Conservation (phyloP, 1,140 invertebrate genomes). For the Leptinotarsa undecemlineata region DNA sequence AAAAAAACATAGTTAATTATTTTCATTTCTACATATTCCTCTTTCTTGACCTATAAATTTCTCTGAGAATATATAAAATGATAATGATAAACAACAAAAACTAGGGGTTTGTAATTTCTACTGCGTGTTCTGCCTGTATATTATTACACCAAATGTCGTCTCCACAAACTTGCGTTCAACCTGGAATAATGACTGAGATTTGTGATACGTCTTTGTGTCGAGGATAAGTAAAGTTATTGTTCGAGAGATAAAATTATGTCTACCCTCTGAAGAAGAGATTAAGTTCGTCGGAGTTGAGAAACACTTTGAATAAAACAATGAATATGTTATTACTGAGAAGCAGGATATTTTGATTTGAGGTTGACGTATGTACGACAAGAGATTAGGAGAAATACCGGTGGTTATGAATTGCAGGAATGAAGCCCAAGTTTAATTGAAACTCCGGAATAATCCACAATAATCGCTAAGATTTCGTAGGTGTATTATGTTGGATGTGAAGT, state of each 20-base stretch:
- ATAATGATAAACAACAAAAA: too few relatives aligned
- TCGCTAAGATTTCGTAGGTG: slow-evolving; percentile 2
- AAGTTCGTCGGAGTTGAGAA: slow-evolving; percentile 22
- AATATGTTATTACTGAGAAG: slow-evolving; percentile 22
- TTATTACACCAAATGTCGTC: not conserved
- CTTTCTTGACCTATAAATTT: not conserved
- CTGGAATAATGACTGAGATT: slow-evolving; percentile 45
- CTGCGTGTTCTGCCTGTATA: slow-evolving; percentile 27
- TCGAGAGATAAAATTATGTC: slow-evolving; percentile 29
- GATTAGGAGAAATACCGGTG: slow-evolving; percentile 12
- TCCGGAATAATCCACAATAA: not conserved
- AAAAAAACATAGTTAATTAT: too few relatives aligned
- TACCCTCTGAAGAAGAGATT: slow-evolving; percentile 29
- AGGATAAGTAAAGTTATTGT: slow-evolving; percentile 34
- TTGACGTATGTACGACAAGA: slow-evolving; percentile 23
- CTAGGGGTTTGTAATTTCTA: not conserved
- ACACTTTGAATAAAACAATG: slow-evolving; percentile 19
- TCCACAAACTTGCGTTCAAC: slow-evolving; percentile 40
- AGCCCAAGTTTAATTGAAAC: not conserved
- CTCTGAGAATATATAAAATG: too few relatives aligned
- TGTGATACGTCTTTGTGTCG: slow-evolving; percentile 39
- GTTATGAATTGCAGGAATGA: slow-evolving; percentile 1
- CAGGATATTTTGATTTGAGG: slow-evolving; percentile 20
- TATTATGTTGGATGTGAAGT: not conserved
- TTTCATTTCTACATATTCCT: not conserved